Percentiles rank a stretch among this genome's conserved stretches.
These are phyloP conservation scores for Synergus laeviventris DNA, from an alignment of 2,888 invertebrate species.

Conservation along the genomic window DNA sequence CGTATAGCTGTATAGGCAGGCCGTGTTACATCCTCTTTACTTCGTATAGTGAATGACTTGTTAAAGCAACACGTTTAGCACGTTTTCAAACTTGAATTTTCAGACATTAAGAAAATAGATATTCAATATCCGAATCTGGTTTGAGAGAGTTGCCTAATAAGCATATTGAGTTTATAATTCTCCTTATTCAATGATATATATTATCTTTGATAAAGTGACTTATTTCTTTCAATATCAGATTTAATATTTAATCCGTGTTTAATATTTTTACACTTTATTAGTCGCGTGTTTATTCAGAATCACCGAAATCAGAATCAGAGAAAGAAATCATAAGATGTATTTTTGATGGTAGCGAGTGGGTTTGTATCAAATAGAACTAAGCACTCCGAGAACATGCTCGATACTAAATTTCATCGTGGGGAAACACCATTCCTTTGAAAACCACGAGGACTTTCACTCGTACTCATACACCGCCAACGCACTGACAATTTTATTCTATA, in stretches of 20 bases:
- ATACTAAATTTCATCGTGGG: conserved; percentile 33
- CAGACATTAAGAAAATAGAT: background rate
- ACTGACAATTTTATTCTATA: background rate
- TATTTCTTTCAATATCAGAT: background rate
- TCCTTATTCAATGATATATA: background rate
- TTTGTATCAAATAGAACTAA: conserved; percentile 7
- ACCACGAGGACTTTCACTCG: conserved; percentile 34
- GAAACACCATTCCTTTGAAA: conserved; percentile 11
- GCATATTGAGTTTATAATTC: too few species aligned
- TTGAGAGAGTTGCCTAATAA: too few species aligned
- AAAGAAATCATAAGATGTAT: conserved; percentile 18
- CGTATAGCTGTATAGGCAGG: conserved; percentile 20
- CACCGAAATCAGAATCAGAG: too few species aligned
- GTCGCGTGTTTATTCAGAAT: background rate
- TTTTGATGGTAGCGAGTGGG: background rate
- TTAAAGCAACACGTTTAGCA: background rate
- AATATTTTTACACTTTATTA: too few species aligned
- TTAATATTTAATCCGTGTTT: background rate
- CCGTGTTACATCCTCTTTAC: conserved; percentile 31
- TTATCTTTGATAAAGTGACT: background rate
- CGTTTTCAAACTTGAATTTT: background rate
- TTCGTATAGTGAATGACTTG: background rate
- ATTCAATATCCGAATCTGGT: background rate
- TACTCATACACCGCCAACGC: conserved; percentile 30
- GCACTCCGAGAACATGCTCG: conserved; percentile 26